A percentile compares a stretch with the other conserved stretches of the same genome.
Conservation (phyloP, 2,113 vertebrate genomes). For the Tragelaphus buxtoni region DNA sequence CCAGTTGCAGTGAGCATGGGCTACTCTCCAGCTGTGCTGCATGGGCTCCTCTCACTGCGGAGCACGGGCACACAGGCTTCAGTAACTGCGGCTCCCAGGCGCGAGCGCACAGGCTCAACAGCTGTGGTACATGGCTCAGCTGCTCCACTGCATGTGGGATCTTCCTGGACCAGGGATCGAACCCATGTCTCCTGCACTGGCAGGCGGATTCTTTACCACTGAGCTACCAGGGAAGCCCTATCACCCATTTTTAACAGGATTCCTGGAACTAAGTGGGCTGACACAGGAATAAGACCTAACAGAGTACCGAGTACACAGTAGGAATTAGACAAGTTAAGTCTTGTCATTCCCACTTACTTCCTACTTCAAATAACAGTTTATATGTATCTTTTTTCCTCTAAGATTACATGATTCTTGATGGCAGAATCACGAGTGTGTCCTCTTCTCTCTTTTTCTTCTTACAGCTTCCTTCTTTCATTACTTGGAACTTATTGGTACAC, state of each 20-base stretch:
- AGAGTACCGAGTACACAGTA: neutral
- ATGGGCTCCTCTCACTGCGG: rapidly evolving
- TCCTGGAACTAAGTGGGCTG: neutral
- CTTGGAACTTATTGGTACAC: neutral
- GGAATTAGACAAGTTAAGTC: neutral
- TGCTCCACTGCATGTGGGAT: neutral
- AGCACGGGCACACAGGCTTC: neutral
- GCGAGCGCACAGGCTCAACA: neutral
- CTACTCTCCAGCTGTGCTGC: neutral
- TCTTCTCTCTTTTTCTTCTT: neutral
- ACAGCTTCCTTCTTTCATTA: neutral
- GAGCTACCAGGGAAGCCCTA: neutral
- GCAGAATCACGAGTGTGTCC: neutral
- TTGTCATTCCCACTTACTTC: neutral
- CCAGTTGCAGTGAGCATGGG: neutral
- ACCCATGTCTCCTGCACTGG: neutral
- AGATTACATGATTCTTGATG: neutral
- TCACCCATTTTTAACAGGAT: neutral
- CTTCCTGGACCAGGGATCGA: neutral
- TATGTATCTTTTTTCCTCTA: neutral
- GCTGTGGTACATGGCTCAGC: neutral
- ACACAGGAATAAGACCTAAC: neutral
- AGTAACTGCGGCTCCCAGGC: neutral
- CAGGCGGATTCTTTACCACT: neutral
- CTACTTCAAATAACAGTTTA: neutral